Conservation (phyloP, 2,888 invertebrate species). For the Proisotoma minuta region DNA sequence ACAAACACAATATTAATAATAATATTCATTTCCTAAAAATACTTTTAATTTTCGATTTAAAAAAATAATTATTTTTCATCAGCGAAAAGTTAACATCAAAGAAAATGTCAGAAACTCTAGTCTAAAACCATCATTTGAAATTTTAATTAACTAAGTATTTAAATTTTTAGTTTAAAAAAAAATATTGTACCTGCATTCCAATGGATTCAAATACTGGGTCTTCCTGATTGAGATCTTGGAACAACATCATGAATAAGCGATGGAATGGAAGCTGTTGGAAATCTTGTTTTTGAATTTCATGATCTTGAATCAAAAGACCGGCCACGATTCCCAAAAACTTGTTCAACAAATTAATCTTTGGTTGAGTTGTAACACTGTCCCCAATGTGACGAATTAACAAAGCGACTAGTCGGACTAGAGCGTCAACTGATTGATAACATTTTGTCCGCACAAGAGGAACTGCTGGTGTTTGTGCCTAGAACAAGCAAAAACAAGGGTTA, state of each 20-base stretch:
- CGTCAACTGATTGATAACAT: conserved; percentile 92
- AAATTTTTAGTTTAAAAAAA: conserved; percentile 7
- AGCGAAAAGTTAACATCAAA: conserved; percentile 29
- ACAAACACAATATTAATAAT: too few relatives aligned
- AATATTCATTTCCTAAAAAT: conserved; percentile 8
- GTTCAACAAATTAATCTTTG: conserved; percentile 92
- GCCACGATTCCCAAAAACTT: conserved; percentile 94
- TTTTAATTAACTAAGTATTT: not conserved
- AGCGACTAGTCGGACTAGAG: conserved; percentile 88
- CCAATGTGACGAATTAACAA: conserved; percentile 91
- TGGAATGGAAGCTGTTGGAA: conserved; percentile 98
- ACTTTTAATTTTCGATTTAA: not conserved
- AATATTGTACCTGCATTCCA: conserved; percentile 84
- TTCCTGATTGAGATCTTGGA: conserved; percentile 90
- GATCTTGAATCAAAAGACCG: conserved; percentile 91
- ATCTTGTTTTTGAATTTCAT: conserved; percentile 79
- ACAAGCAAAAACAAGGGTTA: conserved; percentile 4
- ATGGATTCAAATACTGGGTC: conserved; percentile 91
- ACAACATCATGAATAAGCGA: conserved; percentile 90
- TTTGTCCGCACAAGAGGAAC: conserved; percentile 70
- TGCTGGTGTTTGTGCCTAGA: conserved; percentile 38
- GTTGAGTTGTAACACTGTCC: conserved; percentile 82
- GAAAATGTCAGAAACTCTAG: conserved; percentile 31
- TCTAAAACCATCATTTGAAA: conserved; percentile 27
- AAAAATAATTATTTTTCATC: conserved; percentile 8